Evolutionary conservation across 1,140 invertebrate species (phyloP).

Genomic region (Mylabris phalerata): DNA sequence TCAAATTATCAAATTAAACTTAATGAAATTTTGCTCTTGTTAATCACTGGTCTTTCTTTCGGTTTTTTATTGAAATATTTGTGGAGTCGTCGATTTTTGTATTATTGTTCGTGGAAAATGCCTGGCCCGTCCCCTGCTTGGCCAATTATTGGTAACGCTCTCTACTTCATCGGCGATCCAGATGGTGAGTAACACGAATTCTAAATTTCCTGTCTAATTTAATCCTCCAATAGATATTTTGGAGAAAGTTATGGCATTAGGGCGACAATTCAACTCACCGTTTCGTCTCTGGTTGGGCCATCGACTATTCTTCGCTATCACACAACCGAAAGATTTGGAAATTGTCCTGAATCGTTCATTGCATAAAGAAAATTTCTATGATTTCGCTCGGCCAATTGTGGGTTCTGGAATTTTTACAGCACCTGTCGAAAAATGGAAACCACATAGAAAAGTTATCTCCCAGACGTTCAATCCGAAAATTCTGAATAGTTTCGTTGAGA

Average conservation of each 20-base stretch:
- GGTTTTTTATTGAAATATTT: too few species aligned
- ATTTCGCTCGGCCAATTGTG: background rate
- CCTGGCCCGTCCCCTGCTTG: too few species aligned
- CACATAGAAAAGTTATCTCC: constrained; percentile 26
- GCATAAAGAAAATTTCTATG: background rate
- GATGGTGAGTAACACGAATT: too few species aligned
- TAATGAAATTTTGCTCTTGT: too few species aligned
- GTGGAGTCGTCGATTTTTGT: too few species aligned
- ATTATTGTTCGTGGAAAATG: too few species aligned
- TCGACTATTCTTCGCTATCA: background rate
- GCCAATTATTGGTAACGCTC: too few species aligned
- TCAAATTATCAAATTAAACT: too few species aligned
- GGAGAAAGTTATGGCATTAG: background rate
- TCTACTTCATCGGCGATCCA: too few species aligned
- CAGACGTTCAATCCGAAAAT: constrained; percentile 25
- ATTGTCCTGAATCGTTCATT: constrained; percentile 4
- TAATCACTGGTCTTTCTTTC: too few species aligned
- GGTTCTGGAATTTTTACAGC: constrained; percentile 8
- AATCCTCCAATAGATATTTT: constrained; percentile 1
- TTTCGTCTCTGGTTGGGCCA: constrained; percentile 6
- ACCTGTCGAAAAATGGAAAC: constrained; percentile 22
- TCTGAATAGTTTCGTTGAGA: constrained; percentile 26
- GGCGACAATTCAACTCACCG: background rate
- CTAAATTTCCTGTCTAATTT: too few species aligned
- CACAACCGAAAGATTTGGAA: constrained; percentile 7